Percentiles rank a stretch among this genome's conserved stretches.
Conservation (phyloP, 2,888 invertebrate genomes). For the Limnephilus marmoratus region DNA sequence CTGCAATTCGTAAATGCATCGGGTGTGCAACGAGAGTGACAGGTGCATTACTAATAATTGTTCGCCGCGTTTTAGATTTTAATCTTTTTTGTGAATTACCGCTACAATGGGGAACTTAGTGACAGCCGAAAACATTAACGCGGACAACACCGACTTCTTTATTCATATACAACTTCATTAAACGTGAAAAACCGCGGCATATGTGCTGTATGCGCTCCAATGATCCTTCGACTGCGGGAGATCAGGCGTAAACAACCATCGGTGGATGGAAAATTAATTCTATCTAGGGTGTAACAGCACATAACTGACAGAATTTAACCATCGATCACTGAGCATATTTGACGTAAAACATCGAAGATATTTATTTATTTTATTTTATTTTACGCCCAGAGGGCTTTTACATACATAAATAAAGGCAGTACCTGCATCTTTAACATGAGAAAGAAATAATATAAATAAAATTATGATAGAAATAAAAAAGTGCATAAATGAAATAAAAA, state of each 20-base stretch:
- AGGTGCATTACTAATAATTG: slow-evolving; percentile 36
- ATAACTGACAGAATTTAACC: too few species aligned
- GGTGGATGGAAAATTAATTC: not conserved
- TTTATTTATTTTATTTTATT: too few species aligned
- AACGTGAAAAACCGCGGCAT: slow-evolving; percentile 57
- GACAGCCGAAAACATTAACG: slow-evolving; percentile 48
- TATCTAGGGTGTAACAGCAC: too few species aligned
- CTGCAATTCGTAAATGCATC: not conserved
- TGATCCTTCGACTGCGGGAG: not conserved
- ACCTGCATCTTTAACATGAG: too few species aligned
- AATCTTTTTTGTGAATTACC: slow-evolving; percentile 48
- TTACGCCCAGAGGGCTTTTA: too few species aligned
- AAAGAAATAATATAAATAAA: too few species aligned
- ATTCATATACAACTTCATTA: slow-evolving; percentile 50
- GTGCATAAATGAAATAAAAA: too few species aligned
- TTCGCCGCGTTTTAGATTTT: slow-evolving; percentile 31
- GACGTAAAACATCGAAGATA: too few species aligned
- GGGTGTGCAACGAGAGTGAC: slow-evolving; percentile 14
- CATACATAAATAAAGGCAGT: too few species aligned
- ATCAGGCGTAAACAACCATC: not conserved
- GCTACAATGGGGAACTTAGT: slow-evolving; percentile 26
- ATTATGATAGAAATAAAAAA: too few species aligned
- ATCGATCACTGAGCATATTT: too few species aligned
- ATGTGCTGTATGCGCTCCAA: slow-evolving; percentile 42
- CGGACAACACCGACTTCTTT: slow-evolving; percentile 32